A percentile compares a stretch with the other conserved stretches of the same genome.
These are phyloP conservation scores for Meleagris gallopavo DNA, from an alignment of 2,113 vertebrate genomes.

Conservation along the genomic window DNA sequence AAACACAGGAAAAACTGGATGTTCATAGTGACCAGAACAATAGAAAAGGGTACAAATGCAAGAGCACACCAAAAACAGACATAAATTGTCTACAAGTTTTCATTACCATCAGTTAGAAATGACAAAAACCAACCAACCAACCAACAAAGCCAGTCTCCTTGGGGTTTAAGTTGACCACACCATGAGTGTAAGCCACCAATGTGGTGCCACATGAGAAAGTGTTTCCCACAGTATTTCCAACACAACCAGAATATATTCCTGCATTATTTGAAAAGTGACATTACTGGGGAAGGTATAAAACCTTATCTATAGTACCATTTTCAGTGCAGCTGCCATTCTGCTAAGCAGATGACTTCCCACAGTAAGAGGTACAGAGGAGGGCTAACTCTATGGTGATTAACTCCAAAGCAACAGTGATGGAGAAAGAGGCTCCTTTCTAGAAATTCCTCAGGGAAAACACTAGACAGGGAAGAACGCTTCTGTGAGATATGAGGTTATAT, in stretches of 20 bases:
- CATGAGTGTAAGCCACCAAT: not conserved
- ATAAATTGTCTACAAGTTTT: not conserved
- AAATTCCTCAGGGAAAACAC: not conserved
- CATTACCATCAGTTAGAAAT: not conserved
- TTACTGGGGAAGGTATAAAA: not conserved
- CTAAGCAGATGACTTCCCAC: not conserved
- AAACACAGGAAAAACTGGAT: not conserved
- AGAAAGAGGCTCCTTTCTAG: not conserved
- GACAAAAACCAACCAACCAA: not conserved
- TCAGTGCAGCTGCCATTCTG: not conserved
- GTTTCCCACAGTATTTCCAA: not conserved
- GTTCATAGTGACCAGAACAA: not conserved
- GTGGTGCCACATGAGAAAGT: not conserved
- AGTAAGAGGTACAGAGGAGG: not conserved
- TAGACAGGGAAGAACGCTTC: not conserved
- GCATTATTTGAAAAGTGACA: not conserved
- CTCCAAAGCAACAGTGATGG: not conserved
- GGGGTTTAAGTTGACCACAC: not conserved
- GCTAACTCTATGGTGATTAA: not conserved
- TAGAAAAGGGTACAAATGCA: not conserved
- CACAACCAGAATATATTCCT: not conserved
- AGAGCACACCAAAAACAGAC: not conserved
- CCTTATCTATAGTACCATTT: not conserved
- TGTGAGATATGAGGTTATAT: not conserved
- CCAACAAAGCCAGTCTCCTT: not conserved